phyloP scores from a whole-genome alignment of 2,797 vertebrate species.

The Mus spretus region DNA sequence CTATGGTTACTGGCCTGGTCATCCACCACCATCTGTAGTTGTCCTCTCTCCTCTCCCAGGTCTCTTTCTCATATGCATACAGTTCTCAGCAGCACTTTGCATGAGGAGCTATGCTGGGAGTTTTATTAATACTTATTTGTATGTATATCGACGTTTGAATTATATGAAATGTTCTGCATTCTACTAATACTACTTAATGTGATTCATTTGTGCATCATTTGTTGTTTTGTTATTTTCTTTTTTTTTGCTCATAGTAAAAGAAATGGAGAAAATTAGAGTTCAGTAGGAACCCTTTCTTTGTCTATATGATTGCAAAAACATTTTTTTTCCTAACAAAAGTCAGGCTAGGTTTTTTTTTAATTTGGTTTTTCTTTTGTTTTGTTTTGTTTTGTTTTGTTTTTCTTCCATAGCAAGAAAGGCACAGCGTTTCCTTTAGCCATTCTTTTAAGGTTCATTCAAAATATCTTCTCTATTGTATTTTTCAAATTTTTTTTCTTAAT shows the following conservation, averaged over 20 bases:
- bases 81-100: neutral
- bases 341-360: neutral
- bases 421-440: neutral
- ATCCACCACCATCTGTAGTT: neutral
- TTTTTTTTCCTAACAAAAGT: neutral
- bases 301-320: neutral
- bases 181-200: neutral
- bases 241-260: neutral
- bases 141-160: constrained; percentile 1
- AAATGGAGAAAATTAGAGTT: neutral
- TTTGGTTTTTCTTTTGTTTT: too few species aligned
- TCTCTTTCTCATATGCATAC: neutral
- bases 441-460: neutral
- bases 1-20: neutral
- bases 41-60: neutral
- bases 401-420: neutral
- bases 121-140: neutral
- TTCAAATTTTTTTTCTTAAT: too few species aligned
- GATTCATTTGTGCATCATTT: neutral
- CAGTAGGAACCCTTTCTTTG: neutral
- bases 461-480: neutral
- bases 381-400: neutral
- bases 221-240: neutral
- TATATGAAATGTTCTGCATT: neutral
- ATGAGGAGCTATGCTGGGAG: neutral